These are phyloP conservation scores for Drosophila subsilvestris DNA, from an alignment of 2,888 invertebrate species.

Conservation along the genomic window DNA sequence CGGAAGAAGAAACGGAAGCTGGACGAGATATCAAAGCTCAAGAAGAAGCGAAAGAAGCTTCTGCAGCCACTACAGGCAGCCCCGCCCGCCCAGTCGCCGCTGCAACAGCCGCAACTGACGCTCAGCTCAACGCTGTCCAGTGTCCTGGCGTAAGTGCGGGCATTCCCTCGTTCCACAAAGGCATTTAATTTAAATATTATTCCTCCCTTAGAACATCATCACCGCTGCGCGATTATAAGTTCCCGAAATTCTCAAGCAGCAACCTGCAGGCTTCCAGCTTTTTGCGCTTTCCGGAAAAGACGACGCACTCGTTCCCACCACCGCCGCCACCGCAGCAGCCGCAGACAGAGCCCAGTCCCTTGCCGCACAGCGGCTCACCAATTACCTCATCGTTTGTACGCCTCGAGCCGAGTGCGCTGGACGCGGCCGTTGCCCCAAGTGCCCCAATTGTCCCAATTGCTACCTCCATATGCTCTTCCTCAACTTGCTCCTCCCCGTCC, in stretches of 20 bases:
- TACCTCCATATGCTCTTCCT: constrained; percentile 60
- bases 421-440: constrained; percentile 63
- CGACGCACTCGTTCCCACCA: constrained; percentile 80
- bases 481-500: constrained; percentile 27
- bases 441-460: constrained; percentile 57
- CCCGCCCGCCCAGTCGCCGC: constrained; percentile 17
- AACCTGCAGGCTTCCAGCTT: constrained; percentile 78
- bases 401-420: constrained; percentile 78
- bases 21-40: constrained; percentile 86
- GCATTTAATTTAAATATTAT: background rate
- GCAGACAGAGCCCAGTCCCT: constrained; percentile 54
- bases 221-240: constrained; percentile 80
- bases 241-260: constrained; percentile 73
- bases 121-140: constrained; percentile 61
- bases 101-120: constrained; percentile 65
- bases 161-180: background rate
- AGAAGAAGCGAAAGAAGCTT: constrained; percentile 84
- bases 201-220: constrained; percentile 58
- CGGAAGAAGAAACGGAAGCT: constrained; percentile 93
- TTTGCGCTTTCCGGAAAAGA: constrained; percentile 79
- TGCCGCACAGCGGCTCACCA: constrained; percentile 60
- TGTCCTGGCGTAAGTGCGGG: constrained; percentile 56
- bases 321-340: constrained; percentile 56
- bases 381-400: constrained; percentile 73
- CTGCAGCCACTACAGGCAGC: constrained; percentile 3